Percentiles rank a stretch among this genome's conserved stretches.
phyloP scores from a whole-genome alignment of 2,797 vertebrate species.

The Poeciliopsis gracilis region DNA sequence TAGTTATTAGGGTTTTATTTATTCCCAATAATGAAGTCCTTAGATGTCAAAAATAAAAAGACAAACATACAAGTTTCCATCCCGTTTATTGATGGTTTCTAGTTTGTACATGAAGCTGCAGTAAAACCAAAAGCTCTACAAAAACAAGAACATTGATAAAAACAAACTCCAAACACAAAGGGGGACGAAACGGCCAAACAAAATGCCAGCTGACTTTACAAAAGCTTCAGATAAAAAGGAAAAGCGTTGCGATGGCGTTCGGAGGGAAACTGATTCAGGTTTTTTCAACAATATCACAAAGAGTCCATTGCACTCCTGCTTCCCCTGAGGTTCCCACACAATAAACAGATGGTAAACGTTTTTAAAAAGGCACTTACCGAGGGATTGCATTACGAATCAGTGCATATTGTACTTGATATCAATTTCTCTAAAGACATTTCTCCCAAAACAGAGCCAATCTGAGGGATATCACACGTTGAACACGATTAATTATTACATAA shows the following conservation, averaged over 20 bases:
- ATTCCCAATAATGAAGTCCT: too few species aligned
- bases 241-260: conserved; percentile 35
- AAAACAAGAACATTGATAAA: conserved; percentile 26
- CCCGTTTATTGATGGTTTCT: conserved; percentile 68
- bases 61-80: conserved; percentile 41
- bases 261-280: conserved; percentile 57
- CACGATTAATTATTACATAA: conserved; percentile 26
- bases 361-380: conserved; percentile 76
- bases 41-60: neutral
- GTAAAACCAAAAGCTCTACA: conserved; percentile 58
- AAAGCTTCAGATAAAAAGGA: conserved; percentile 51
- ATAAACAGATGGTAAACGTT: conserved; percentile 63
- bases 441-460: conserved; percentile 43
- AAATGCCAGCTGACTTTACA: conserved; percentile 31
- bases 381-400: conserved; percentile 70
- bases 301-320: conserved; percentile 56
- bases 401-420: conserved; percentile 60
- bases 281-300: conserved; percentile 50
- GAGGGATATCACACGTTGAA: conserved; percentile 29
- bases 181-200: neutral
- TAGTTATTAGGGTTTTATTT: neutral
- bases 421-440: conserved; percentile 45
- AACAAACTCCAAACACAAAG: conserved; percentile 3
- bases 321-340: conserved; percentile 70
- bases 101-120: conserved; percentile 66